phyloP scores from a whole-genome alignment of 2,888 invertebrate species.

The Aplocera efformata region DNA sequence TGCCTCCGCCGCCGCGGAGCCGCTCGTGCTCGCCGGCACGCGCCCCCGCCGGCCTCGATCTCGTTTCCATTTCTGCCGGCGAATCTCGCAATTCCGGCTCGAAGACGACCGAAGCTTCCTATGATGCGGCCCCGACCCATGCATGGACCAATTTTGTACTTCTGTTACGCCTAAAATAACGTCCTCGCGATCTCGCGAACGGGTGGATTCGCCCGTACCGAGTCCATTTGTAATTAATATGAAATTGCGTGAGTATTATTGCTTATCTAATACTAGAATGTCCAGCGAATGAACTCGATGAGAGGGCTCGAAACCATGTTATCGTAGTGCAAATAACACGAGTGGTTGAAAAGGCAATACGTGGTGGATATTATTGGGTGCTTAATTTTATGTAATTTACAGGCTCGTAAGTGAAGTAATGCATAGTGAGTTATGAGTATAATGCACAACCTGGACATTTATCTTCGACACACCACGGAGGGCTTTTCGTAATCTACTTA shows the following conservation, averaged over 20 bases:
- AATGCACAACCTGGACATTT: constrained; percentile 55
- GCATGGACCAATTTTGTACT: constrained; percentile 76
- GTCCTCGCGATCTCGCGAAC: constrained; percentile 60
- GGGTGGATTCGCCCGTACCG: constrained; percentile 49
- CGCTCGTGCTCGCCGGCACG: constrained; percentile 34
- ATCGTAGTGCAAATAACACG: constrained; percentile 41
- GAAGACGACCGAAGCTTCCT: constrained; percentile 66
- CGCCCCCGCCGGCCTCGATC: constrained; percentile 48
- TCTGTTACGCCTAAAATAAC: constrained; percentile 63
- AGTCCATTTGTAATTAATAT: constrained; percentile 62
- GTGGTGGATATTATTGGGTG: constrained; percentile 67
- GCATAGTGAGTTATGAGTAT: constrained; percentile 46
- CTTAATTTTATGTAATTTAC: constrained; percentile 68
- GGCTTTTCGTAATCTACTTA: constrained; percentile 16
- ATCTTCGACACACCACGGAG: constrained; percentile 27
- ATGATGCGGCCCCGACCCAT: constrained; percentile 56
- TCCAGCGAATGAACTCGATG: constrained; percentile 43
- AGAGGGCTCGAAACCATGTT: constrained; percentile 39
- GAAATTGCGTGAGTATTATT: constrained; percentile 47
- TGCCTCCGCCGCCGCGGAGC: constrained; percentile 22
- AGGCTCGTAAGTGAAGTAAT: constrained; percentile 53
- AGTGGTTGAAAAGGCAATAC: constrained; percentile 55
- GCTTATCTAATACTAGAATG: constrained; percentile 44
- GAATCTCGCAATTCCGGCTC: constrained; percentile 57
- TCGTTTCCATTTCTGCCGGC: constrained; percentile 71